A percentile compares a stretch with the other conserved stretches of the same genome.
Evolutionary conservation across 2,888 invertebrate species (phyloP).

Genomic region (Eustalomyia histrio): DNA sequence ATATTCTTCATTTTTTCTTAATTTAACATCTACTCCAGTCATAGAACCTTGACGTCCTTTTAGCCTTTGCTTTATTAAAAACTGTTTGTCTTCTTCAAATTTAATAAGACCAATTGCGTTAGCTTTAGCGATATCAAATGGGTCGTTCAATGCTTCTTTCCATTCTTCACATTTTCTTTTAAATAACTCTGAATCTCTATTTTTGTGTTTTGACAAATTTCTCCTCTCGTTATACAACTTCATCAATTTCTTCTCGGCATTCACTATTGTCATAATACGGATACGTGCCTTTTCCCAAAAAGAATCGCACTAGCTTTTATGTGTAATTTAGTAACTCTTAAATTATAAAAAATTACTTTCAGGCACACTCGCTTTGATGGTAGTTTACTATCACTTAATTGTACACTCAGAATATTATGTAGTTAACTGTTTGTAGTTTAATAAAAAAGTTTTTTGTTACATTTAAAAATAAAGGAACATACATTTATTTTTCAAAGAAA

Average conservation of each 20-base stretch:
- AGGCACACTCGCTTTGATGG: too few relatives aligned
- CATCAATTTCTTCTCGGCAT: not conserved
- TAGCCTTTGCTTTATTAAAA: not conserved
- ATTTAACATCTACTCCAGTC: not conserved
- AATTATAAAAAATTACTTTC: not conserved
- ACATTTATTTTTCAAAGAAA: too few relatives aligned
- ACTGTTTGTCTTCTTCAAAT: constrained; percentile 7
- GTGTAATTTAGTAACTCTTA: not conserved
- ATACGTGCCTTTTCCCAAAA: not conserved
- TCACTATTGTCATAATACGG: not conserved
- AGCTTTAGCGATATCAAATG: not conserved
- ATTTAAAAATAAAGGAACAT: too few relatives aligned
- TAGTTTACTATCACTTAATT: too few relatives aligned
- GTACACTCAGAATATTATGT: too few relatives aligned
- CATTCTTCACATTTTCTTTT: constrained; percentile 3
- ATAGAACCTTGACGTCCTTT: not conserved
- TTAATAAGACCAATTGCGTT: constrained; percentile 1
- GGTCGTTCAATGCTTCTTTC: too few relatives aligned
- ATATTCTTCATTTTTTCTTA: not conserved
- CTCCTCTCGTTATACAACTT: not conserved
- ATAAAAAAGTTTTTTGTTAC: too few relatives aligned
- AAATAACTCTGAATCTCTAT: too few relatives aligned
- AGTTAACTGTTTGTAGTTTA: too few relatives aligned
- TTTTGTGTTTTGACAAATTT: too few relatives aligned
- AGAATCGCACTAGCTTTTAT: not conserved